Evolutionary conservation across 2,113 vertebrate species (phyloP).

Genomic region (Equus przewalskii): DNA sequence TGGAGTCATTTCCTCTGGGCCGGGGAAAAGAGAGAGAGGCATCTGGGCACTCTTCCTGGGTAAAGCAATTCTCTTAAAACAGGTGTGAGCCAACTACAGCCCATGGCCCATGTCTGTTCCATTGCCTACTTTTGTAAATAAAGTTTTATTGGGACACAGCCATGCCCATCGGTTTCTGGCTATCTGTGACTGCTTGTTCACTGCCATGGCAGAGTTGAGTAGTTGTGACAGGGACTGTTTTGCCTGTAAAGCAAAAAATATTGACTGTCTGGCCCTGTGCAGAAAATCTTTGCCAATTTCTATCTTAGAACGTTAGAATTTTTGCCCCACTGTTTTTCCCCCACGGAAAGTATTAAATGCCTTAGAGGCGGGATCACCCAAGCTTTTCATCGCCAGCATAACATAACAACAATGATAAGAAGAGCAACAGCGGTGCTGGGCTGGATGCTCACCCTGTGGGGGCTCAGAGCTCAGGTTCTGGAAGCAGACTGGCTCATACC

Average conservation of each 20-base stretch:
- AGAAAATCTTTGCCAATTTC: background rate
- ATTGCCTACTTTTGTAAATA: background rate
- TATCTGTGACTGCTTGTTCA: background rate
- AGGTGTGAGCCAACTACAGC: background rate
- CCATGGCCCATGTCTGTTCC: background rate
- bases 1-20: background rate
- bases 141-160: slow-evolving; percentile 5
- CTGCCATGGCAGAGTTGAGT: background rate
- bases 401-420: background rate
- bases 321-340: background rate
- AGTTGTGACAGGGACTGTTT: background rate
- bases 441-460: too few relatives aligned
- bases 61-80: background rate
- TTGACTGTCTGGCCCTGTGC: background rate
- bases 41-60: background rate
- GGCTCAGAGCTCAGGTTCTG: background rate
- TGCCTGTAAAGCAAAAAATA: background rate
- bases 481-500: background rate
- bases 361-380: background rate
- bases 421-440: background rate
- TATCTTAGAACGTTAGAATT: background rate
- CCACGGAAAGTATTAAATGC: background rate
- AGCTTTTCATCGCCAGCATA: background rate
- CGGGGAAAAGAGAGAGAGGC: background rate
- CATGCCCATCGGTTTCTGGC: background rate